Percentiles rank a stretch among this genome's conserved stretches.
These are phyloP conservation scores for Umimayanthus chanpuru DNA, from an alignment of 92 coral and sea anemone genomes.

Conservation along the genomic window DNA sequence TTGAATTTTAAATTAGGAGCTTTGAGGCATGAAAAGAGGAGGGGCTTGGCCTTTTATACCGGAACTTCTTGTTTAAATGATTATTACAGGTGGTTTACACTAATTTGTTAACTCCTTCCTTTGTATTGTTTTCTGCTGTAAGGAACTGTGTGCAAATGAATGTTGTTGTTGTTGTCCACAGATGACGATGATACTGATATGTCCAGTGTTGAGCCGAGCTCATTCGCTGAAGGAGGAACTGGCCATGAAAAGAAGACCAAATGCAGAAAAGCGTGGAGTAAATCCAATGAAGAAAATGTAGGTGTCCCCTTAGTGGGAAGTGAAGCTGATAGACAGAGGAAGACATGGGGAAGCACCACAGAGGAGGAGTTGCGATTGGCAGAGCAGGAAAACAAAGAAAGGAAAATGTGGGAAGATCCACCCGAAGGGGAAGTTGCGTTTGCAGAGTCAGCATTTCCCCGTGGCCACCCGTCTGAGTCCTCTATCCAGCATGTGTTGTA, in stretches of 20 bases:
- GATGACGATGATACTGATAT: conserved; percentile 51
- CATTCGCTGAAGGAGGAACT: background rate
- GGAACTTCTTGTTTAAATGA: no score
- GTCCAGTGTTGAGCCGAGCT: background rate
- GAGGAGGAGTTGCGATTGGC: conserved; percentile 45
- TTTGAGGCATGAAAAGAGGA: no score
- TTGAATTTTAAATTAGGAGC: no score
- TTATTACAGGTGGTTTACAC: no score
- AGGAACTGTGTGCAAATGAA: no score
- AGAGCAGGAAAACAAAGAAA: conserved; percentile 47
- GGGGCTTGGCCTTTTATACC: no score
- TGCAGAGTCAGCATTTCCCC: conserved; percentile 67
- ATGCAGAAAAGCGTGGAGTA: background rate
- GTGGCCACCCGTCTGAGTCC: conserved; percentile 80
- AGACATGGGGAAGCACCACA: conserved; percentile 56
- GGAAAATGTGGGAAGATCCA: conserved; percentile 76
- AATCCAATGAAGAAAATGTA: background rate
- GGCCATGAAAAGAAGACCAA: background rate
- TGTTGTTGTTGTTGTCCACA: background rate
- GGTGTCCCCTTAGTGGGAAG: background rate
- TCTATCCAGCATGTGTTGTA: conserved; percentile 79
- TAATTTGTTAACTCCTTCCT: no score
- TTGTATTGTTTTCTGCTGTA: no score
- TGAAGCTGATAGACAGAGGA: conserved; percentile 47
- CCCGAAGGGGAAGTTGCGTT: conserved; percentile 53